Evolutionary conservation across 2,888 invertebrate species (phyloP), one percentile per base, ranked within the genome.

Genomic region (Gnatocerus cornutus): DNA sequence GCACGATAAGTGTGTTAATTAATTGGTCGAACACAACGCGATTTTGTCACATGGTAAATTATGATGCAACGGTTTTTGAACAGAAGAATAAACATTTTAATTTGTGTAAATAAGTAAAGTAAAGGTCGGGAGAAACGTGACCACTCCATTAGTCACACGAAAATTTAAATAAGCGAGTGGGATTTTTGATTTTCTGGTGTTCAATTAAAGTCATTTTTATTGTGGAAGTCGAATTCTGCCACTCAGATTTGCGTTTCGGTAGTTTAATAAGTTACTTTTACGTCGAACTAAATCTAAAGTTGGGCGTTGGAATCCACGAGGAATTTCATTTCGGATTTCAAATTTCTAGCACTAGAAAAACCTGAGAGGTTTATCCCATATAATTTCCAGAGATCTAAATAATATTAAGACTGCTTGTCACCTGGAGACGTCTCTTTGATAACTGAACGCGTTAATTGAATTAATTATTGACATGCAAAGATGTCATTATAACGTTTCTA

Each of bases 1-100:
- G 30, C 39, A 41, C 14, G 41, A 27, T 52, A 33, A 37, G 14
- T n/a, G 37, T 16, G 21, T 43, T 39, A 45, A 59, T 59, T 43
- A 59, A 33, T n/a, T 13, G 33, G 13, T 13, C 30, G 21, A 21
- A 27, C 48, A 27, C 1, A 41, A 13, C 41, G 6, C 41, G 21
- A 39, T 29, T 50, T 37, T 55, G 55, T 55, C 55, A 55, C 55
- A 55, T 55, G 55, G 21, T 39, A 3, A 52, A 27, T n/a, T 29
- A 27, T 52, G 21, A 52, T 16, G 55, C 39, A 37, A 12, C 41
- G 3, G 41, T 41, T 41, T 41, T 41, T 12, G 12, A n/a, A n/a
- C 10, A 5, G 2, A 41, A 41, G 41, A 41, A n/a, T 2, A 41
- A 41, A n/a, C n/a, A 41, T 41, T 10, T 41, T 41, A 41, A 41